A percentile compares a stretch with the other conserved stretches of the same genome.
Conservation (phyloP, 2,797 vertebrate species). For the Sebastes glaucus region DNA sequence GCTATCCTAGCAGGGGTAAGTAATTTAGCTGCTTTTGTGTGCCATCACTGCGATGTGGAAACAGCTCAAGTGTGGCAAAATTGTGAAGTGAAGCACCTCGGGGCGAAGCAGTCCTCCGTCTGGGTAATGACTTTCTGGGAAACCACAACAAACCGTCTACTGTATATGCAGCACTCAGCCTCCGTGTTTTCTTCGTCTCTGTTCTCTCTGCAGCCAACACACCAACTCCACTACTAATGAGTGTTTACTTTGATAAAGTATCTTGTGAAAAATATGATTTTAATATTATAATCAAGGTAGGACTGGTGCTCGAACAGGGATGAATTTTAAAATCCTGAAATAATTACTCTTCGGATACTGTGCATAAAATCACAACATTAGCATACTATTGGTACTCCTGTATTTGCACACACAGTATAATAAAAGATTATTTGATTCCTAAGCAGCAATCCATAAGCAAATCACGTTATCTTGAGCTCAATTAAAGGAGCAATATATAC, state of each 20-base stretch:
- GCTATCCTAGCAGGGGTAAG: neutral
- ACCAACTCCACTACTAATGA: neutral
- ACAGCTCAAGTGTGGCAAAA: slow-evolving; percentile 16
- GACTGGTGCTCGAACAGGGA: neutral
- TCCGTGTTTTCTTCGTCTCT: slow-evolving; percentile 19
- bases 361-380: neutral
- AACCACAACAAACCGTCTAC: slow-evolving; percentile 35
- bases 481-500: neutral
- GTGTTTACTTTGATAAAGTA: neutral
- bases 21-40: neutral
- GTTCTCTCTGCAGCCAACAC: neutral
- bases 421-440: neutral
- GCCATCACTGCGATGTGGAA: slow-evolving; percentile 1
- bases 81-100: slow-evolving; percentile 35
- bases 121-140: slow-evolving; percentile 44
- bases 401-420: neutral
- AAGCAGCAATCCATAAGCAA: neutral
- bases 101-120: slow-evolving; percentile 42
- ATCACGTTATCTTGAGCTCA: neutral
- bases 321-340: neutral
- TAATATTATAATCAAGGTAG: neutral
- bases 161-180: slow-evolving; percentile 17
- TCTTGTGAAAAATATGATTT: neutral
- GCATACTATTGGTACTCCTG: neutral
- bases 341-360: neutral